Percentiles rank a stretch among this genome's conserved stretches.
phyloP scores from a whole-genome alignment of 2,797 vertebrate genomes.

The Hydrocynus forskahlii region DNA sequence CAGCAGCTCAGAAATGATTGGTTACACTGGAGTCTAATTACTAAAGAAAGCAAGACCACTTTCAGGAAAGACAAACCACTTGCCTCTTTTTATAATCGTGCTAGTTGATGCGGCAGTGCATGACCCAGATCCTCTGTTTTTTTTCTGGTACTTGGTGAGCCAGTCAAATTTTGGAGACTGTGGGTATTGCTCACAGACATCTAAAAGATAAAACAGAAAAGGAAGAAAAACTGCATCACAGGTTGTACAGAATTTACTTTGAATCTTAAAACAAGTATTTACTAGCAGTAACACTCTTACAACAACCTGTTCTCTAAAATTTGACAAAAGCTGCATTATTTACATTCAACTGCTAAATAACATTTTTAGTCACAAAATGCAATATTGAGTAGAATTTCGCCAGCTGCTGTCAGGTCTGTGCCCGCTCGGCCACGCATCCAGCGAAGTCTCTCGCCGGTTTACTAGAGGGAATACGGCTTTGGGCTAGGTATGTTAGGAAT shows the following conservation, averaged over 20 bases:
- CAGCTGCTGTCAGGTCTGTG: no score
- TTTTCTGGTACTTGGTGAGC: constrained; percentile 76
- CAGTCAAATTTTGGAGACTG: constrained; percentile 76
- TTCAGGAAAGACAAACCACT: constrained; percentile 33
- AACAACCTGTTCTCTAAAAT: no score
- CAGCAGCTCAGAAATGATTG: no score
- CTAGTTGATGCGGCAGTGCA: constrained; percentile 53
- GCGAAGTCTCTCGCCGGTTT: no score
- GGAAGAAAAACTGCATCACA: not conserved
- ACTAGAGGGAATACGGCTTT: no score
- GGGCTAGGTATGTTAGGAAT: no score
- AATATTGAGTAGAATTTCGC: not conserved
- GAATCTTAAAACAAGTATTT: not conserved
- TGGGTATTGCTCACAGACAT: constrained; percentile 75
- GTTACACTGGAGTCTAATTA: not conserved
- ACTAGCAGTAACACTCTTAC: not conserved
- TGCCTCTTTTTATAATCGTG: constrained; percentile 72
- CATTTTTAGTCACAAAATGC: not conserved
- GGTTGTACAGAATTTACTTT: not conserved
- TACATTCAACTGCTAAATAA: no score
- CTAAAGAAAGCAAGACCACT: not conserved
- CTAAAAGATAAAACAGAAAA: constrained; percentile 56
- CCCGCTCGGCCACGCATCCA: no score
- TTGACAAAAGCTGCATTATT: no score
- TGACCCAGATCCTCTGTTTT: constrained; percentile 50